These are phyloP conservation scores for Paramuricea clavata DNA, from an alignment of 92 coral and sea anemone genomes.

Conservation along the genomic window DNA sequence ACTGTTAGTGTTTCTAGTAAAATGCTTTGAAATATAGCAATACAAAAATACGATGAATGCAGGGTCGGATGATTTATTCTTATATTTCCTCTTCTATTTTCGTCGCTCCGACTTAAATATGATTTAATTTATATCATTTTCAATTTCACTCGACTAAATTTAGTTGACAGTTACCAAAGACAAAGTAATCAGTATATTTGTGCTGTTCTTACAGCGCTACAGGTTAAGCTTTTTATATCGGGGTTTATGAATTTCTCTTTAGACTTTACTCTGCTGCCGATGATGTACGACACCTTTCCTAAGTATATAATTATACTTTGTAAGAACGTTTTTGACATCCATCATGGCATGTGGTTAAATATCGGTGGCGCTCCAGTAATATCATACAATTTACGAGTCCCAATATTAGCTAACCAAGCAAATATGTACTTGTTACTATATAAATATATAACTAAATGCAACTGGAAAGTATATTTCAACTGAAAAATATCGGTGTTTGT, in stretches of 20 bases:
- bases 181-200: too few relatives aligned
- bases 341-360: conserved; percentile 1
- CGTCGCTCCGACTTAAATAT: neutral
- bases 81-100: neutral
- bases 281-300: neutral
- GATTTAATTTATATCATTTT: neutral
- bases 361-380: conserved; percentile 6
- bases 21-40: too few relatives aligned
- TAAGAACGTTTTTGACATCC: neutral
- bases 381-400: neutral
- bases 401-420: too few relatives aligned
- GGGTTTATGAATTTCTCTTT: too few relatives aligned
- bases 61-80: neutral
- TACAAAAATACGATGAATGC: too few relatives aligned
- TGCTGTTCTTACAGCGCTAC: too few relatives aligned
- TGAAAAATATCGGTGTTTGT: neutral
- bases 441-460: neutral
- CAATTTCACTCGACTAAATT: neutral
- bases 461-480: too few relatives aligned
- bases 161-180: neutral
- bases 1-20: too few relatives aligned
- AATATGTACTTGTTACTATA: neutral
- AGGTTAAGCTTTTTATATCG: too few relatives aligned
- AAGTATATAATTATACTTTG: neutral
- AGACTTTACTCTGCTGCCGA: too few relatives aligned